Conservation (phyloP, 2,888 invertebrate species). For the Mechanitis mazaeus region DNA sequence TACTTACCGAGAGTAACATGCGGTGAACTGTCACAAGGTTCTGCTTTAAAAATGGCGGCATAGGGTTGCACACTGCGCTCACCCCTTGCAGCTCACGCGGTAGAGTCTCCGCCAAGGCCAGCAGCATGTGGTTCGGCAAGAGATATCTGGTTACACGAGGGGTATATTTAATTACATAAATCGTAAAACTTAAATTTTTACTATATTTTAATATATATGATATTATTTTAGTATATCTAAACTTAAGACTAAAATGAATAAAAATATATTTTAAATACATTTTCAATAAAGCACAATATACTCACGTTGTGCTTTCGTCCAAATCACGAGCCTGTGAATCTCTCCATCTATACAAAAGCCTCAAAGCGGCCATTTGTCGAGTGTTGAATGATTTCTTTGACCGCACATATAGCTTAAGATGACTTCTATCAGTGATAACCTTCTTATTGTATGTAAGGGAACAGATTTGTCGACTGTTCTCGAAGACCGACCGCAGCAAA, state of each 20-base stretch:
- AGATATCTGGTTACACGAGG: constrained; percentile 80
- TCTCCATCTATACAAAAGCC: constrained; percentile 90
- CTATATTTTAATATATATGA: not conserved
- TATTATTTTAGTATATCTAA: too few relatives aligned
- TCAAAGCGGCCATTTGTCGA: constrained; percentile 88
- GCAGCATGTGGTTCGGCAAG: constrained; percentile 96
- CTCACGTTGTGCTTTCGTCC: constrained; percentile 91
- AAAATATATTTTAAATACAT: too few relatives aligned
- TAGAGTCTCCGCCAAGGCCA: constrained; percentile 90
- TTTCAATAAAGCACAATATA: constrained; percentile 18
- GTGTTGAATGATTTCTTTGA: constrained; percentile 89
- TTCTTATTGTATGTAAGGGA: constrained; percentile 88
- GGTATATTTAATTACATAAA: not conserved
- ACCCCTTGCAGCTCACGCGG: constrained; percentile 96
- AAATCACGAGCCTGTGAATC: constrained; percentile 88
- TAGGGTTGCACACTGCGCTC: constrained; percentile 93
- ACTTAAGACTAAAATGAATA: too few relatives aligned
- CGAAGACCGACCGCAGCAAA: constrained; percentile 82
- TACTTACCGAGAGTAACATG: constrained; percentile 54
- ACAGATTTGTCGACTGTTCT: constrained; percentile 85
- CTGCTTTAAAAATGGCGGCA: constrained; percentile 82
- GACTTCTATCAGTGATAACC: constrained; percentile 80
- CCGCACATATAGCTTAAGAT: constrained; percentile 85
- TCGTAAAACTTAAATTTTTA: not conserved
- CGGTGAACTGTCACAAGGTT: constrained; percentile 50